Evolutionary conservation across 2,113 vertebrate species (phyloP).

Genomic region (Callospermophilus lateralis): DNA sequence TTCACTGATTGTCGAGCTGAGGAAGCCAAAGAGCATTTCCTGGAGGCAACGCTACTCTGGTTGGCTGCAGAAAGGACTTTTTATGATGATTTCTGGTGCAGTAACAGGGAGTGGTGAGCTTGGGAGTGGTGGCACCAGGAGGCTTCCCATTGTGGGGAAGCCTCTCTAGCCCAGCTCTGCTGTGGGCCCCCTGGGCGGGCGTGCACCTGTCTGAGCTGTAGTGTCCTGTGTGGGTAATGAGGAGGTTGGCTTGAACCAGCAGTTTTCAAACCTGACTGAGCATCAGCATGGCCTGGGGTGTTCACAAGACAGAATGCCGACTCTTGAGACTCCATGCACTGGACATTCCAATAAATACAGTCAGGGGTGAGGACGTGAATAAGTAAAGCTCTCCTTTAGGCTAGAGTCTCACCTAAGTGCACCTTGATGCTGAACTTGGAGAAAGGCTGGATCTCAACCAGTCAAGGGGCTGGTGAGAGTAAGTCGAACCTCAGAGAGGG

Average conservation of each 20-base stretch:
- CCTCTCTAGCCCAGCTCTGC: not conserved
- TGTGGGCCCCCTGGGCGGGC: not conserved
- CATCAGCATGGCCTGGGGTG: not conserved
- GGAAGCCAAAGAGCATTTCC: not conserved
- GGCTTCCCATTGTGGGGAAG: not conserved
- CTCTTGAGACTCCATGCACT: not conserved
- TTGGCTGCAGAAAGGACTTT: not conserved
- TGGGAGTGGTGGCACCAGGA: not conserved
- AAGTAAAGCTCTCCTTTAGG: not conserved
- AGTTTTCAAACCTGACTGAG: not conserved
- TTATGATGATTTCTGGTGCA: too few species aligned
- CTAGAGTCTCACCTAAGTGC: not conserved
- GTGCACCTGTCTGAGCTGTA: not conserved
- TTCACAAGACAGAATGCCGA: not conserved
- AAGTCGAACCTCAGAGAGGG: not conserved
- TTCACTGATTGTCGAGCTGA: not conserved
- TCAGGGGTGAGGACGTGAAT: not conserved
- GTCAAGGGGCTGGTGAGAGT: fast-evolving
- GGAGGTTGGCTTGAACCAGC: not conserved
- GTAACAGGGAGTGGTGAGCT: not conserved
- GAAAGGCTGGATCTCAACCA: not conserved
- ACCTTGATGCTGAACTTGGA: not conserved
- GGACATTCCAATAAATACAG: not conserved
- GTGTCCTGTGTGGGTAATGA: not conserved
- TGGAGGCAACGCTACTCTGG: not conserved